phyloP scores from a whole-genome alignment of 1,140 invertebrate species.

The Venturia canescens region DNA sequence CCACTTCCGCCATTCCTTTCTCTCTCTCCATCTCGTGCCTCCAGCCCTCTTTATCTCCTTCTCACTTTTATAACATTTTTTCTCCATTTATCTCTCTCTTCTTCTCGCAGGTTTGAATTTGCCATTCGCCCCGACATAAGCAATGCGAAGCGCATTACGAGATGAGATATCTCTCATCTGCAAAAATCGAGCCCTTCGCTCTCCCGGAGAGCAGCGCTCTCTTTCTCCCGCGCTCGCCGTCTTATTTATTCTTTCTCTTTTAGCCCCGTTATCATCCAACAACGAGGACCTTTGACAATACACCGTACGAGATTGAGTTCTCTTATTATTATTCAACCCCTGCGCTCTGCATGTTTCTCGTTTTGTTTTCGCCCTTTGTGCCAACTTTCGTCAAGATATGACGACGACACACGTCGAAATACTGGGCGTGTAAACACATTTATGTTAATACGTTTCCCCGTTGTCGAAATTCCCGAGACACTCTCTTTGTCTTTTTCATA shows the following conservation, averaged over 20 bases:
- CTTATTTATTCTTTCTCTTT: conserved; percentile 34
- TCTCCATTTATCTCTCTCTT: conserved; percentile 9
- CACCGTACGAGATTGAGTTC: conserved; percentile 26
- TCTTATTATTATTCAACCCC: conserved; percentile 16
- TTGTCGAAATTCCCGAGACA: neutral
- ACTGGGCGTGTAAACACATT: neutral
- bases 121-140: conserved; percentile 22
- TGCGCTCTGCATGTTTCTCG: conserved; percentile 11
- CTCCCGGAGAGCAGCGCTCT: neutral
- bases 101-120: neutral
- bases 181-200: conserved; percentile 51
- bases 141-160: conserved; percentile 50
- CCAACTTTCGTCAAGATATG: neutral
- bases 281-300: conserved; percentile 33
- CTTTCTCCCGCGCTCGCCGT: conserved; percentile 34
- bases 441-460: neutral
- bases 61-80: conserved; percentile 31
- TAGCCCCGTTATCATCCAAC: conserved; percentile 16
- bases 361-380: conserved; percentile 13
- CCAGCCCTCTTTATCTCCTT: conserved; percentile 8
- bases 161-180: conserved; percentile 52
- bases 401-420: neutral
- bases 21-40: conserved; percentile 1
- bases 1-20: neutral
- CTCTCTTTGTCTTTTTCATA: neutral